Conservation (phyloP, 2,888 invertebrate species). For the Epinotia demarniana region DNA sequence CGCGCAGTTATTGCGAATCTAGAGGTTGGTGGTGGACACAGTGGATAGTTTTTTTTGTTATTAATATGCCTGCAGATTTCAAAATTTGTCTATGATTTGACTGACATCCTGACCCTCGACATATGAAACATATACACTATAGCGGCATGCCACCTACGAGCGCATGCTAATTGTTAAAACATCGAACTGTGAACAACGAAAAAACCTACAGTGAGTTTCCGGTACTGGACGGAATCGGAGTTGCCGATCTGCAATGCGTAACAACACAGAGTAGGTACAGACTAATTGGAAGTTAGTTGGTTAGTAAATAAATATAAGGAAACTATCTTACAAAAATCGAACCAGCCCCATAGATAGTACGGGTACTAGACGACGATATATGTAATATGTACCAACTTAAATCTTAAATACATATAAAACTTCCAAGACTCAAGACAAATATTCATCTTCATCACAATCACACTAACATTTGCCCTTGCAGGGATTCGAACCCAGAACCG, state of each 20-base stretch:
- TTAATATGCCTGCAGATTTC: not conserved
- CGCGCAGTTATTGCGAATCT: too few relatives aligned
- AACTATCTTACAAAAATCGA: too few relatives aligned
- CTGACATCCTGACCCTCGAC: not conserved
- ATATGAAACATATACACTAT: conserved; percentile 15
- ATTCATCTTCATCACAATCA: too few relatives aligned
- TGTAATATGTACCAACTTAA: too few relatives aligned
- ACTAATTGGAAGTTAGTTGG: conserved; percentile 13
- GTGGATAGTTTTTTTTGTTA: not conserved
- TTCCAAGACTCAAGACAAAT: too few relatives aligned
- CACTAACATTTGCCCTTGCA: too few relatives aligned
- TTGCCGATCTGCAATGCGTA: conserved; percentile 69
- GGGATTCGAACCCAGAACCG: too few relatives aligned
- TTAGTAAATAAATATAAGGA: not conserved
- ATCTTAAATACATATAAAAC: too few relatives aligned
- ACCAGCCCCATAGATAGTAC: too few relatives aligned
- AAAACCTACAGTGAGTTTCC: conserved; percentile 71
- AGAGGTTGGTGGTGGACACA: not conserved
- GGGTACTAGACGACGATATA: too few relatives aligned
- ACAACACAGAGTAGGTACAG: conserved; percentile 32
- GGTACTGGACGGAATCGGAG: conserved; percentile 64
- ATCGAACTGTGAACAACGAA: conserved; percentile 51
- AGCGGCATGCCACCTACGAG: conserved; percentile 36
- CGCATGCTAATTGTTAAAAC: conserved; percentile 55
- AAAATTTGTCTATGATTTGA: not conserved